A percentile compares a stretch with the other conserved stretches of the same genome.
Evolutionary conservation across 2,888 invertebrate species (phyloP).

Genomic region (Polydrusus pterygomalis): DNA sequence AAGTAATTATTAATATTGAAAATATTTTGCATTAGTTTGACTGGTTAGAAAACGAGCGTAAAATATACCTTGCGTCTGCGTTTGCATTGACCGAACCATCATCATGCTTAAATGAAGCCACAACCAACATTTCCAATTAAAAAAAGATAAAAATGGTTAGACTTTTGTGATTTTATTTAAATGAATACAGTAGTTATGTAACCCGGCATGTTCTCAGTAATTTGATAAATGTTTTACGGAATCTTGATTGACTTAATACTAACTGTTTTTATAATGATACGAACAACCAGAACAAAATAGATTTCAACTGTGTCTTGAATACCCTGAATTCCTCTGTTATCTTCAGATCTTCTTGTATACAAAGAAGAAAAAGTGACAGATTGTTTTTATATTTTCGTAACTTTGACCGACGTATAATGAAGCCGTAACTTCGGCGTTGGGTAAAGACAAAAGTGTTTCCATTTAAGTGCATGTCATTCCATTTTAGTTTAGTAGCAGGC

Average conservation of each 20-base stretch:
- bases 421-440: slow-evolving; percentile 35
- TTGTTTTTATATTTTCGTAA: slow-evolving; percentile 48
- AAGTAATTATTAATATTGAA: background rate
- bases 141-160: too few species aligned
- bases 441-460: slow-evolving; percentile 29
- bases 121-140: too few species aligned
- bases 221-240: slow-evolving; percentile 38
- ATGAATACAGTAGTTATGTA: slow-evolving; percentile 30
- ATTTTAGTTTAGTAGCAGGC: background rate
- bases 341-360: slow-evolving; percentile 42
- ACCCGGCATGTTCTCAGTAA: slow-evolving; percentile 31
- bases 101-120: too few species aligned
- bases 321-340: slow-evolving; percentile 45
- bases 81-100: too few species aligned
- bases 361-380: slow-evolving; percentile 52
- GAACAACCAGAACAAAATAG: slow-evolving; percentile 40
- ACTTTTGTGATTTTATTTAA: slow-evolving; percentile 1
- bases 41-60: too few species aligned
- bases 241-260: slow-evolving; percentile 47
- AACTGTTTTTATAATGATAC: slow-evolving; percentile 46
- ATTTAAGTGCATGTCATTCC: background rate
- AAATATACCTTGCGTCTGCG: too few species aligned
- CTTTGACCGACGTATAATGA: slow-evolving; percentile 51
- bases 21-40: too few species aligned
- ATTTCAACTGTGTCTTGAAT: slow-evolving; percentile 38